Evolutionary conservation across 2,797 vertebrate species (phyloP), one percentile per base, ranked within the genome.

Genomic region (Anniella stebbinsi): DNA sequence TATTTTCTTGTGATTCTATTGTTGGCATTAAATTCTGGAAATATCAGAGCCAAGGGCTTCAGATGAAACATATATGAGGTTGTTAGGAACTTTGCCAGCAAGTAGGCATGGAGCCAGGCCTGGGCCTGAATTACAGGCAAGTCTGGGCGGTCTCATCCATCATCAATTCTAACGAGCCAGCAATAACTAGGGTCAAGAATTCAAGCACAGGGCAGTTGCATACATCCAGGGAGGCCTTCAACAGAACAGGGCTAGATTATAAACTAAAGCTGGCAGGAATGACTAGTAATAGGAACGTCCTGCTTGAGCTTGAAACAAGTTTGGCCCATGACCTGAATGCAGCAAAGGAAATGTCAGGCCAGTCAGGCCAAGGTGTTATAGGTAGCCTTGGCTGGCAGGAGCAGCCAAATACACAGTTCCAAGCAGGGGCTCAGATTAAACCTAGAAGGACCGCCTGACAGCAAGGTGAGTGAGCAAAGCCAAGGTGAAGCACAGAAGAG

Each of bases 61-160:
- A 95, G 91, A 88, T 89, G 93, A 88, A 93, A 92, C 84, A 91
- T 80, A 88, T 82, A 69, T 85, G 86, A 92, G 78, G 81, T 30
- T 88, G 88, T 93, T 88, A 87, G 67, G 90, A 95, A 95, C 92
- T 93, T 93, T 95, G 95, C 94, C 63, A 67, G 76, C 33, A 87
- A 51, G 48, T 30, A 87, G 45, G 41, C 86, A 54, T 8, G 48
- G 41, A 87, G 66, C 63, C 76, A 54, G 48, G 45, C n/a, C 5
- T 3, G 1, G 33, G 21, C 51, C 75, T 67, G 23, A 69, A 25
- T 1, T 11, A 12, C 54, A 36, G 80, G 60, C 80, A 66, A 60
- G 12, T 48, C 63, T 36, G 28, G 57, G 21, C 80, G 86, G 21
- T 25, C 30, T 80, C 25, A 13, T 51, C 63, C 45, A 25, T 36